Percentiles rank a stretch among this genome's conserved stretches.
Conservation (phyloP, 2,888 invertebrate genomes). For the Gasteruption jaculator region DNA sequence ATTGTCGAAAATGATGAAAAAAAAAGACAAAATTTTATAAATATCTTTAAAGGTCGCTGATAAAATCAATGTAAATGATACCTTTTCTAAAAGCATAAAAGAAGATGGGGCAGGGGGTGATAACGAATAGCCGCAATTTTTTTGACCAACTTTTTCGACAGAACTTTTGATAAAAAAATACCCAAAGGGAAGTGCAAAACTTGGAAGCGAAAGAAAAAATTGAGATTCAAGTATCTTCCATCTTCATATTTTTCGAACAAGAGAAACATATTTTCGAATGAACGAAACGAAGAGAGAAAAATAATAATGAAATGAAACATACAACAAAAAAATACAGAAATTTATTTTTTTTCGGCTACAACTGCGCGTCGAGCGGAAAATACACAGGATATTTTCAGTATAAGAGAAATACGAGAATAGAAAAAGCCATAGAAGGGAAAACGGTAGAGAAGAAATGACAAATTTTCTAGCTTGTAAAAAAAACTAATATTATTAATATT, state of each 20-base stretch:
- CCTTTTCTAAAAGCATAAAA: too few relatives aligned
- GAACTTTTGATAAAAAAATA: too few relatives aligned
- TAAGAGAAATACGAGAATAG: slow-evolving; percentile 1
- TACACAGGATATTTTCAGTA: neutral
- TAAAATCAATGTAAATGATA: too few relatives aligned
- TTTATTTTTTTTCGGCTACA: neutral
- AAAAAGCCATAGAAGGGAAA: slow-evolving; percentile 3
- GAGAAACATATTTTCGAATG: neutral
- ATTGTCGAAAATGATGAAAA: slow-evolving; percentile 14
- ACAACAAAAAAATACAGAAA: neutral
- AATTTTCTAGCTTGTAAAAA: slow-evolving; percentile 26
- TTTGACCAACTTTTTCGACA: too few relatives aligned
- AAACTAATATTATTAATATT: too few relatives aligned
- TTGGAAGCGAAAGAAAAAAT: too few relatives aligned
- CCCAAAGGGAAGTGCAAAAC: too few relatives aligned
- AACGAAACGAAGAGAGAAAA: slow-evolving; percentile 9
- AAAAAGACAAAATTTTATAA: slow-evolving; percentile 13
- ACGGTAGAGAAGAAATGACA: slow-evolving; percentile 8
- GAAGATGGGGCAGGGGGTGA: too few relatives aligned
- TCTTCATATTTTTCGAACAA: too few relatives aligned
- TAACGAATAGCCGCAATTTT: too few relatives aligned
- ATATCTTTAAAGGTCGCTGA: too few relatives aligned
- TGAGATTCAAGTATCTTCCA: too few relatives aligned
- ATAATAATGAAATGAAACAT: slow-evolving; percentile 1
- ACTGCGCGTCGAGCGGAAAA: neutral